Conservation (phyloP, 2,888 invertebrate species). For the Oxyteleia sp. region DNA sequence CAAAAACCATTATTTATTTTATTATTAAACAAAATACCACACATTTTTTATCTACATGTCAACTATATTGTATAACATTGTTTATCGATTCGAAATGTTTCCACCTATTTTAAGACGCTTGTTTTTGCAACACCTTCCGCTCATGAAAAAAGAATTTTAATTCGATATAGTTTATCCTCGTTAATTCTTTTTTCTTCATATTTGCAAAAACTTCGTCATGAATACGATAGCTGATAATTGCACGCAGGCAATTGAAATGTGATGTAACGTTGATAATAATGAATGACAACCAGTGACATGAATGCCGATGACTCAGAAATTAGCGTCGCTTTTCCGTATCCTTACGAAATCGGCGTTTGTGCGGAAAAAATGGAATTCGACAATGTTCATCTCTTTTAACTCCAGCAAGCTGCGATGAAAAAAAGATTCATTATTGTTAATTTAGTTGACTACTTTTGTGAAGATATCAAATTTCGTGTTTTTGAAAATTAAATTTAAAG, state of each 20-base stretch:
- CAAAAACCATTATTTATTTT: no score
- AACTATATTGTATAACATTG: no score
- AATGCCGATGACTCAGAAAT: slow-evolving; percentile 70
- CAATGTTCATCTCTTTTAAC: no score
- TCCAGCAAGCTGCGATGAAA: no score
- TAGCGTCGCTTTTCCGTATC: slow-evolving; percentile 56
- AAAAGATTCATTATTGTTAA: no score
- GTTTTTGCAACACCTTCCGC: slow-evolving; percentile 7
- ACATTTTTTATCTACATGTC: no score
- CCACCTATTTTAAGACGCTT: background rate
- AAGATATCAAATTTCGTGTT: no score
- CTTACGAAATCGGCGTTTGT: slow-evolving; percentile 44
- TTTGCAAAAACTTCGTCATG: slow-evolving; percentile 20
- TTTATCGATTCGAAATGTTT: no score
- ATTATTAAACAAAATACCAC: no score
- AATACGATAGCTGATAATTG: slow-evolving; percentile 44
- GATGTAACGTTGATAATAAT: slow-evolving; percentile 61
- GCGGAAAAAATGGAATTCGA: no score
- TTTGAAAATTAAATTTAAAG: no score
- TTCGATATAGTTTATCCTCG: slow-evolving; percentile 35
- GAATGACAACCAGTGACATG: slow-evolving; percentile 62
- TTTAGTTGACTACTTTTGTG: no score
- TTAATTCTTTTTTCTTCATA: slow-evolving; percentile 32
- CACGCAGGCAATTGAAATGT: slow-evolving; percentile 43
- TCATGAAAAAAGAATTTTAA: slow-evolving; percentile 16